phyloP scores from a whole-genome alignment of 2,797 vertebrate genomes.

The Schizothorax lantsangensis region DNA sequence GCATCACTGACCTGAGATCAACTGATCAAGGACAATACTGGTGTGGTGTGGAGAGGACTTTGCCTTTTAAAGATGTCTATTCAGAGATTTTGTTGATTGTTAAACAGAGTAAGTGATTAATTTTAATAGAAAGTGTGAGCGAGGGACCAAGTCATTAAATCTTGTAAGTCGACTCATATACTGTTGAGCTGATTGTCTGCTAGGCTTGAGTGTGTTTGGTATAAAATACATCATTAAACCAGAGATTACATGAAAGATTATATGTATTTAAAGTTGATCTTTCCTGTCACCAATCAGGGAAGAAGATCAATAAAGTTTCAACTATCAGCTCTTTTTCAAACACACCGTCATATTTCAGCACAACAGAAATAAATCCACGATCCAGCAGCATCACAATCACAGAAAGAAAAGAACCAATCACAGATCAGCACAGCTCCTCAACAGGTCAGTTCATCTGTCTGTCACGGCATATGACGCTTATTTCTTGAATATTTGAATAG shows the following conservation, averaged over 20 bases:
- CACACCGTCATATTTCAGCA: background rate
- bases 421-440: rapidly evolving
- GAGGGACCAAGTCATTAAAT: too few relatives aligned
- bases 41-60: background rate
- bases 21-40: background rate
- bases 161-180: too few relatives aligned
- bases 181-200: background rate
- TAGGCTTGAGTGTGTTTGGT: background rate
- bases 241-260: too few relatives aligned
- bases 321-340: background rate
- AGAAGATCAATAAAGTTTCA: background rate
- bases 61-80: background rate
- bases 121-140: background rate
- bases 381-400: background rate
- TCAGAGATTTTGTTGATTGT: background rate
- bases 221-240: too few relatives aligned
- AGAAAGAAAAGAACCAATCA: too few relatives aligned
- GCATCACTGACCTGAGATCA: conserved; percentile 12
- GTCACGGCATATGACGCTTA: background rate
- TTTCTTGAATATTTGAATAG: background rate
- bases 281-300: background rate
- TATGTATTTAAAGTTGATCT: background rate
- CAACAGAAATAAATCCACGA: background rate
- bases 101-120: background rate
- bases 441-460: background rate